Evolutionary conservation across 1,140 invertebrate genomes (phyloP).

Genomic region (Heliconius eleuchia): DNA sequence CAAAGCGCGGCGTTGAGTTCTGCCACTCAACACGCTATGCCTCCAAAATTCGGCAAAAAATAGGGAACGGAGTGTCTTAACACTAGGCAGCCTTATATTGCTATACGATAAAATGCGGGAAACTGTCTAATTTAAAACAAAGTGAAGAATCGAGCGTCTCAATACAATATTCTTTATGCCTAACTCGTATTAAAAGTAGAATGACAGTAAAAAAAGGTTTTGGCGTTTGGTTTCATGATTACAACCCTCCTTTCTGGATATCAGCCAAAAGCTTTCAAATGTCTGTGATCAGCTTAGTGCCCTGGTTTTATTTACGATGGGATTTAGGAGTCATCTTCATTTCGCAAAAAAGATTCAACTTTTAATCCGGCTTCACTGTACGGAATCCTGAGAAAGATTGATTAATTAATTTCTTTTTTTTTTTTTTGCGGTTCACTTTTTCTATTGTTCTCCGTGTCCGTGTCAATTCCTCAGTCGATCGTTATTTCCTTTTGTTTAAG

Average conservation of each 20-base stretch:
- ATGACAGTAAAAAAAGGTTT: neutral
- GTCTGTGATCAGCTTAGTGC: conserved; percentile 38
- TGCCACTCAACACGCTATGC: too few species aligned
- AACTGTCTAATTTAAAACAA: too few species aligned
- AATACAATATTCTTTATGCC: neutral
- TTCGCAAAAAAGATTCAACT: conserved; percentile 38
- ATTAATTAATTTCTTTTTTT: conserved; percentile 32
- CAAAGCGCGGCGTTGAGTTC: too few species aligned
- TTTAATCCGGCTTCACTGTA: conserved; percentile 35
- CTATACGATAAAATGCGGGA: too few species aligned
- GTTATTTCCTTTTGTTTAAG: conserved; percentile 3
- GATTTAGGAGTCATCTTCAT: conserved; percentile 39
- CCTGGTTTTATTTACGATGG: conserved; percentile 41
- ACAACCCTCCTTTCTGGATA: conserved; percentile 28
- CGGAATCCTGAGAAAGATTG: conserved; percentile 30
- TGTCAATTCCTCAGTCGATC: neutral
- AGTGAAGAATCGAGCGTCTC: neutral
- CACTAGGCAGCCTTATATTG: too few species aligned
- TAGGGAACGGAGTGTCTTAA: too few species aligned
- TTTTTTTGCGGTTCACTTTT: conserved; percentile 23
- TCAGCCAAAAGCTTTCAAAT: conserved; percentile 38
- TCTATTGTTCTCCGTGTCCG: neutral
- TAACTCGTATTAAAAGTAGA: neutral
- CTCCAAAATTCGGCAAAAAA: too few species aligned
- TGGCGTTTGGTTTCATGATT: neutral